These are phyloP conservation scores for Halictus quadricinctus DNA, from an alignment of 2,888 invertebrate genomes.

Conservation along the genomic window DNA sequence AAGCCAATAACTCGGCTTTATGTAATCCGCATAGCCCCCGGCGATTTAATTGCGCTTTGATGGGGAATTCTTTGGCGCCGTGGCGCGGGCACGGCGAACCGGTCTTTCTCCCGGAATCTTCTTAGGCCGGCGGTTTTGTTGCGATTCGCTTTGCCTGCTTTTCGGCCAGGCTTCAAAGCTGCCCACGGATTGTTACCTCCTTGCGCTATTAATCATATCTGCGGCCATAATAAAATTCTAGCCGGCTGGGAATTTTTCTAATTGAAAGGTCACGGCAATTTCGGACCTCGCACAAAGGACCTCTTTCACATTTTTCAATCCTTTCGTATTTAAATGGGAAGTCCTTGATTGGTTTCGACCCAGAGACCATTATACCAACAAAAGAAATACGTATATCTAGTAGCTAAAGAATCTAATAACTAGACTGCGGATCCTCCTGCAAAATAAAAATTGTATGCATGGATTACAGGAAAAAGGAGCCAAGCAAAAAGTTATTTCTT, in stretches of 20 bases:
- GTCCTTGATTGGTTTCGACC: not conserved
- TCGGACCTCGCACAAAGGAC: not conserved
- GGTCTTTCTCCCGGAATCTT: conserved; percentile 34
- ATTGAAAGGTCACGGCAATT: conserved; percentile 10
- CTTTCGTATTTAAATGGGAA: not conserved
- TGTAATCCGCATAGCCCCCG: conserved; percentile 56
- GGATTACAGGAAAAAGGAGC: too few relatives aligned
- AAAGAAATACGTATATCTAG: not conserved
- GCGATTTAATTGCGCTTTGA: conserved; percentile 67
- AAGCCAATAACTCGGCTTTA: conserved; percentile 65
- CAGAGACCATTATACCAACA: not conserved
- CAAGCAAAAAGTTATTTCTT: too few relatives aligned
- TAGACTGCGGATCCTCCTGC: not conserved
- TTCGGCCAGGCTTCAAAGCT: not conserved
- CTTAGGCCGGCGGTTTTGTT: conserved; percentile 39
- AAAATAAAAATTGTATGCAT: too few relatives aligned
- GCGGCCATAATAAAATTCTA: not conserved
- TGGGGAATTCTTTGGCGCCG: conserved; percentile 59
- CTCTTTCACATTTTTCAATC: not conserved
- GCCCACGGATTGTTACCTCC: conserved; percentile 14
- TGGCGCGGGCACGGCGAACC: conserved; percentile 36
- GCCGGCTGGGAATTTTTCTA: not conserved
- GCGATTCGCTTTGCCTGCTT: conserved; percentile 31
- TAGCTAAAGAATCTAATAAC: not conserved
- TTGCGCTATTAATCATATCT: not conserved